Evolutionary conservation across 2,797 vertebrate genomes (phyloP).

Genomic region (Poecilia wingei): DNA sequence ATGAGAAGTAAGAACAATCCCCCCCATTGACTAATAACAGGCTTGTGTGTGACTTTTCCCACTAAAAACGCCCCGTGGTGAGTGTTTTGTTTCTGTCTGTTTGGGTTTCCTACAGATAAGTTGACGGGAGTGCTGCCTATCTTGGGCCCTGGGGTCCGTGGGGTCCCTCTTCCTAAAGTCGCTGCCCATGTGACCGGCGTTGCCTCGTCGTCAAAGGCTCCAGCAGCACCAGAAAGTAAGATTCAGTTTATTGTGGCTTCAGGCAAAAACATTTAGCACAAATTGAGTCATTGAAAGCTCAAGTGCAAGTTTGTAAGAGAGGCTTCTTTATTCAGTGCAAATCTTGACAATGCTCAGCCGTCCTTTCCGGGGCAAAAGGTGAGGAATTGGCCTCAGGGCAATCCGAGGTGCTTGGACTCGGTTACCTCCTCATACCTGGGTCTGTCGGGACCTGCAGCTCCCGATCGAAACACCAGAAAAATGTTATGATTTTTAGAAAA

Average conservation of each 20-base stretch:
- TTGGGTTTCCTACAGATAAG: constrained; percentile 70
- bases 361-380: constrained; percentile 23
- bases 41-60: constrained; percentile 7
- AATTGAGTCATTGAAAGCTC: neutral
- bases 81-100: constrained; percentile 14
- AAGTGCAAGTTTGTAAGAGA: neutral
- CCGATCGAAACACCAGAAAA: neutral
- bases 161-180: constrained; percentile 57
- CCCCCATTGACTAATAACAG: constrained; percentile 23
- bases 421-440: constrained; percentile 32
- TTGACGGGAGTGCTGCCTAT: constrained; percentile 69
- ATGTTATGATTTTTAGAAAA: constrained; percentile 1
- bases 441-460: constrained; percentile 54
- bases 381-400: constrained; percentile 64
- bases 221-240: constrained; percentile 54
- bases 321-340: neutral
- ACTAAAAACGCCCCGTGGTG: constrained; percentile 22
- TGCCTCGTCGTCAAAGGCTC: constrained; percentile 43
- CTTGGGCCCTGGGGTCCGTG: constrained; percentile 60
- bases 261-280: neutral
- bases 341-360: neutral
- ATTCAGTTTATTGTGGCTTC: constrained; percentile 7
- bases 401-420: constrained; percentile 19
- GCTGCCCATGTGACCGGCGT: constrained; percentile 90
- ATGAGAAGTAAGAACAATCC: constrained; percentile 82